A percentile compares a stretch with the other conserved stretches of the same genome.
Conservation (phyloP, 2,113 vertebrate species). For the Lipophrys pholis region DNA sequence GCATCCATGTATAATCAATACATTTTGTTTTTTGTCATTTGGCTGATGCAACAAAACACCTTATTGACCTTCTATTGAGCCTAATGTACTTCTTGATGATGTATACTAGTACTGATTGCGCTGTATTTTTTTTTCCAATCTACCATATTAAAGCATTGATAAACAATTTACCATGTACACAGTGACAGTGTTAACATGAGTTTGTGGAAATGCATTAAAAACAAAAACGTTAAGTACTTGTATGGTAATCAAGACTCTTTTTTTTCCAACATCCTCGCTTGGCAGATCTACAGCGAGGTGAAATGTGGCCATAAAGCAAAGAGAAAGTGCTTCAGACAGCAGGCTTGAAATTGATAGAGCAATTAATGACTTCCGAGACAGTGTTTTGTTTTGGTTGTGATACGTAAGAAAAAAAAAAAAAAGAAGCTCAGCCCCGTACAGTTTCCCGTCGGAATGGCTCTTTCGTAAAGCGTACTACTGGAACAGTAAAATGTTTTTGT, state of each 20-base stretch:
- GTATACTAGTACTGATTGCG: background rate
- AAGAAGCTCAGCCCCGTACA: no score
- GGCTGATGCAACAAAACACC: background rate
- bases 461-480: no score
- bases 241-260: background rate
- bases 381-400: slow-evolving; percentile 7
- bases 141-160: background rate
- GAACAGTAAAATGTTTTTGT: no score
- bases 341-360: slow-evolving; percentile 27
- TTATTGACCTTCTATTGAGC: background rate
- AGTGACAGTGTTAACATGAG: slow-evolving; percentile 9
- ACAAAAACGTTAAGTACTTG: slow-evolving; percentile 45
- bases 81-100: background rate
- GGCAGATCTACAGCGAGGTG: background rate
- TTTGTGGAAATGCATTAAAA: slow-evolving; percentile 58
- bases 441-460: no score
- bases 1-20: slow-evolving; percentile 2
- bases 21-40: slow-evolving; percentile 14
- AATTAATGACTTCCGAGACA: slow-evolving; percentile 4
- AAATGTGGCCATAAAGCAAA: slow-evolving; percentile 18
- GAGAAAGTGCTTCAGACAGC: slow-evolving; percentile 21
- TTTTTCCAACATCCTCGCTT: background rate
- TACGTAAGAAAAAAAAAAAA: background rate
- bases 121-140: background rate
- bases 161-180: slow-evolving; percentile 7